Base-by-base conservation (phyloP, 2,113 vertebrate species). In the Plectropomus leopardus region DNA sequence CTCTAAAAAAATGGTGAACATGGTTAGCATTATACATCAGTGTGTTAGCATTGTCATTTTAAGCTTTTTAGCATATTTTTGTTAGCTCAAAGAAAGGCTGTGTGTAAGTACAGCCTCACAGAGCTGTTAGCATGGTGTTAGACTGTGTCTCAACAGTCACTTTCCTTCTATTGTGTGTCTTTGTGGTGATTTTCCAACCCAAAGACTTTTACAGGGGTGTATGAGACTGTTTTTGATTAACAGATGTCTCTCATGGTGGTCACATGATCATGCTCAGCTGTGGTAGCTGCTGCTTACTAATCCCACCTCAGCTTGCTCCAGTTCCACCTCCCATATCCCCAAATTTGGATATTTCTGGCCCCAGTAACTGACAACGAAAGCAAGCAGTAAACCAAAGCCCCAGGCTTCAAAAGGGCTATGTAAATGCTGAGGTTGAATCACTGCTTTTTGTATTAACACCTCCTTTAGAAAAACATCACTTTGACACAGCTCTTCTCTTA, bases 321-420 rank as follows among this genome's bases (percentile, higher is more conserved):
- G 17, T 80, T 70, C 58, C 21, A 47, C 17, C 19, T 51, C 36
- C 23, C 30, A 83, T 42, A 32, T 78, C 30, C 17, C 69, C 63
- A 78, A 34, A 82, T 82, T 57, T 63, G 58, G 47, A 34, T 63
- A 40, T 63, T 32, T 47, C 24, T 45, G 64, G 24, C 57, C 24
- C 4, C 48, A 45, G 44, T 45, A n/a, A 59, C 24, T 32, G 32
- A 80, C 28, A 60, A 30, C 44, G 28, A 54, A 53, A 50, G 67
- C 24, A 45, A 47, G 30, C 32, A 24, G 11, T 5, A 26, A 63
- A 71, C n/a, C 17, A 21, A n/a, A 65, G 30, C 28, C 23, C 13
- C 24, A n/a, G 44, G 28, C 24, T 65, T 44, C 4, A 21, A 55
- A 28, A 9, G 3, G 15, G 26, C 28, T 26, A n/a, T 72, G 28